These are phyloP conservation scores for Drosophila multiciliata DNA, from an alignment of 2,888 invertebrate species.

Conservation along the genomic window DNA sequence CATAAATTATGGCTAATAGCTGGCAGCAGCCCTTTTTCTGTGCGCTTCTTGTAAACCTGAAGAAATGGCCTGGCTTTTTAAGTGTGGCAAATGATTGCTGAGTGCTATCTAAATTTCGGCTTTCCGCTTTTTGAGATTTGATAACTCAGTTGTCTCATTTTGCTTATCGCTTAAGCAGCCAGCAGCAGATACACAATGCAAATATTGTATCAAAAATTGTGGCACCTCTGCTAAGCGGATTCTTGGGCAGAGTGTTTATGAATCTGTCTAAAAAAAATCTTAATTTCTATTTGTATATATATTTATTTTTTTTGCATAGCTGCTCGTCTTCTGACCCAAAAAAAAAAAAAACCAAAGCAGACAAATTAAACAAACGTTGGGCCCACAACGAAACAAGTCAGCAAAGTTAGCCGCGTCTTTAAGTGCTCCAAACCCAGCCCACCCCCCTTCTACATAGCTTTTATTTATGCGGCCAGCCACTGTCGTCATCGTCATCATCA, in stretches of 20 bases:
- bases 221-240: conserved; percentile 20
- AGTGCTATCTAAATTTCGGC: conserved; percentile 7
- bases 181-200: conserved; percentile 35
- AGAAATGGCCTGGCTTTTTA: not conserved
- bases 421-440: conserved; percentile 56
- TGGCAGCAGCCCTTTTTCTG: not conserved
- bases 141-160: not conserved
- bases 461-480: not conserved
- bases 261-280: not conserved
- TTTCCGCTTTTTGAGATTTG: conserved; percentile 1
- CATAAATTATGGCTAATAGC: conserved; percentile 12
- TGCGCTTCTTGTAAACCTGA: not conserved
- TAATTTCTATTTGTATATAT: not conserved
- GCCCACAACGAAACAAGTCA: conserved; percentile 57
- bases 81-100: conserved; percentile 7
- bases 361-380: conserved; percentile 74
- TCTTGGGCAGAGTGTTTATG: not conserved
- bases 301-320: conserved; percentile 41
- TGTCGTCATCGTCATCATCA: not conserved
- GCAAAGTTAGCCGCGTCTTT: conserved; percentile 61
- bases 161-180: conserved; percentile 26
- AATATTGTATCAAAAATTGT: conserved; percentile 35
- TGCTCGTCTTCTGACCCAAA: conserved; percentile 60
- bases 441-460: not conserved
- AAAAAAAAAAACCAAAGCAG: conserved; percentile 64